Base-by-base conservation (phyloP, 2,888 invertebrate species). In the Horisme vitalbata region DNA sequence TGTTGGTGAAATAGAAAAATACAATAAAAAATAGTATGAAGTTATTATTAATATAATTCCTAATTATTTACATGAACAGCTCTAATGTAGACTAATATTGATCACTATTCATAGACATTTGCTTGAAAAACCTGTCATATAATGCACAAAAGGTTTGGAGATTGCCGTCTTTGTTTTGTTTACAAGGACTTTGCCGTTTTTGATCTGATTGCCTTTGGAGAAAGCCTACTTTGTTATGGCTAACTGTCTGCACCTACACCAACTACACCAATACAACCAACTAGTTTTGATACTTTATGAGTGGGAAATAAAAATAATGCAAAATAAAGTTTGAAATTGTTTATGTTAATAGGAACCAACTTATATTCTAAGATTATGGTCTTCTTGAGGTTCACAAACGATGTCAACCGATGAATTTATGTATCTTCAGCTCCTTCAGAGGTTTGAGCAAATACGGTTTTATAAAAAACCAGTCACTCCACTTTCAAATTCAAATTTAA, bases 321-420 rank as follows among this genome's bases (percentile, higher is more conserved):
- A 35, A 45, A 37, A 24, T 32, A 18, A 24, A 8, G 27, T 41
- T 14, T 24, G 27, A 41, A 33, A 41, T 33, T 41, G 2, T 18
- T 18, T 28, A 31, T 23, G 32, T 41, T 33, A 24, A 27, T 24
- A 21, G 23, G 26, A 28, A 13, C 27, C 21, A 33, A 45, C 37
- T 45, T 45, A 45, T 45, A 45, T 45, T 45, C 45, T 37, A 45
- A 45, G 45, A 37, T 33, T 45, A 45, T 37, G 32, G 24, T 45
- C 45, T 45, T 45, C 45, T 45, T 45, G 45, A 12, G 45, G 37
- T 37, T 45, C 37, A 45, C 45, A 45, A 45, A 45, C 21, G 33
- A 45, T 45, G 44, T 37, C 15, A 32, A 15, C 44, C 15, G 37
- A 36, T 38, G 33, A 20, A 45, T 13, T 32, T 26, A 10, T 33